Conservation (phyloP, 2,113 vertebrate genomes). For the Perca fluviatilis region DNA sequence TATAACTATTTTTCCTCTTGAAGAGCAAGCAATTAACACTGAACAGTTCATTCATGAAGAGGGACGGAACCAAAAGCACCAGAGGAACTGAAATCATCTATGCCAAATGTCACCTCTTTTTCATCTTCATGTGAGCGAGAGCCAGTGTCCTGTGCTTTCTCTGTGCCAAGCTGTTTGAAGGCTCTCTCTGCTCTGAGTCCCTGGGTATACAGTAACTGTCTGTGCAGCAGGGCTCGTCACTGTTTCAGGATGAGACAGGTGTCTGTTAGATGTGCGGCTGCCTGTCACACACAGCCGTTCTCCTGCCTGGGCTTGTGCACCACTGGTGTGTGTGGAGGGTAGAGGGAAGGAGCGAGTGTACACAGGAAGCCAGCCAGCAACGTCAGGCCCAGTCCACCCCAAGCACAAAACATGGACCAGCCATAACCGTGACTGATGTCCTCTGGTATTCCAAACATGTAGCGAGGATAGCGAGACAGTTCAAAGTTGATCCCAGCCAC, state of each 20-base stretch:
- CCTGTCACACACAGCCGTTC: conserved; percentile 89
- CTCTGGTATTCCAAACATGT: conserved; percentile 96
- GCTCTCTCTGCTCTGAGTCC: conserved; percentile 58
- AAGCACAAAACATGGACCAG: conserved; percentile 99
- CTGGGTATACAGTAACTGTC: conserved; percentile 57
- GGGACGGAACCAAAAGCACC: conserved; percentile 74
- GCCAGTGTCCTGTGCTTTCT: conserved; percentile 57
- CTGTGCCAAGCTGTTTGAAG: conserved; percentile 45
- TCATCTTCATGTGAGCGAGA: conserved; percentile 53
- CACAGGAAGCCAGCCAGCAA: conserved; percentile 98
- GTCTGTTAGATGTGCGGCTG: conserved; percentile 47
- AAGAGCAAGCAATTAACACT: conserved; percentile 80
- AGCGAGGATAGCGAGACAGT: conserved; percentile 96
- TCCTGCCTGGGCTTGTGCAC: conserved; percentile 96
- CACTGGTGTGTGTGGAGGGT: conserved; percentile 91
- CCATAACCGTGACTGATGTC: conserved; percentile 99
- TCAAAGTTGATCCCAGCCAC: conserved; percentile 99
- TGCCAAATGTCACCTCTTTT: conserved; percentile 70
- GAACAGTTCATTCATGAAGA: conserved; percentile 72
- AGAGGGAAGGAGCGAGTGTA: conserved; percentile 97
- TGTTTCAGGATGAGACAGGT: conserved; percentile 64
- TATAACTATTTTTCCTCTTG: conserved; percentile 68
- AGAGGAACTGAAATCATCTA: conserved; percentile 70
- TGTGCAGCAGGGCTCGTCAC: conserved; percentile 55
- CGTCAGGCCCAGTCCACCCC: conserved; percentile 97